These are phyloP conservation scores for Eurois occulta DNA, from an alignment of 2,888 invertebrate genomes.

Conservation along the genomic window DNA sequence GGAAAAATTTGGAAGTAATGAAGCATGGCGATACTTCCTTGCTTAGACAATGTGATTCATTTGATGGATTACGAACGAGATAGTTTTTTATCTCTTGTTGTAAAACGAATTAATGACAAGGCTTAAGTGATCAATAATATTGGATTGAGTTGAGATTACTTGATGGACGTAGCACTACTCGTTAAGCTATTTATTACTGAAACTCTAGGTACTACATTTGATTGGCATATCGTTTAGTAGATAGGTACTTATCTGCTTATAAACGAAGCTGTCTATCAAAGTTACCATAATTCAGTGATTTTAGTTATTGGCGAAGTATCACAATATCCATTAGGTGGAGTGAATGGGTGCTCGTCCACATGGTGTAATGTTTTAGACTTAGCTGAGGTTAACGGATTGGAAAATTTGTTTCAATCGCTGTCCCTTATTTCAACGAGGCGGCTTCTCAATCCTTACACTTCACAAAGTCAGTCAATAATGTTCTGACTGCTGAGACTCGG, in stretches of 20 bases:
- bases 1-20: conserved; percentile 44
- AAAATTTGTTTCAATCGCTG: not conserved
- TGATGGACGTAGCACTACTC: conserved; percentile 4
- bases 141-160: conserved; percentile 10
- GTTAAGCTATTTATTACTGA: conserved; percentile 7
- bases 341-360: conserved; percentile 12
- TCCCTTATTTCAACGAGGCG: not conserved
- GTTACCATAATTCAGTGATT: conserved; percentile 32
- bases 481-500: not conserved
- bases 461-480: not conserved
- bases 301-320: not conserved
- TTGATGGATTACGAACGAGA: conserved; percentile 21
- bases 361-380: not conserved
- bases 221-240: conserved; percentile 24
- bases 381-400: not conserved
- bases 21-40: conserved; percentile 54
- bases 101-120: not conserved
- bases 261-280: conserved; percentile 1
- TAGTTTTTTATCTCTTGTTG: not conserved
- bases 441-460: not conserved
- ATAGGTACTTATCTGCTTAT: not conserved
- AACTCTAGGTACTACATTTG: conserved; percentile 20
- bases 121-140: conserved; percentile 15
- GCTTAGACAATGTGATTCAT: conserved; percentile 39
- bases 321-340: not conserved